A percentile compares a stretch with the other conserved stretches of the same genome.
Conservation (phyloP, 2,797 vertebrate species). For the Pangasius krempfi region DNA sequence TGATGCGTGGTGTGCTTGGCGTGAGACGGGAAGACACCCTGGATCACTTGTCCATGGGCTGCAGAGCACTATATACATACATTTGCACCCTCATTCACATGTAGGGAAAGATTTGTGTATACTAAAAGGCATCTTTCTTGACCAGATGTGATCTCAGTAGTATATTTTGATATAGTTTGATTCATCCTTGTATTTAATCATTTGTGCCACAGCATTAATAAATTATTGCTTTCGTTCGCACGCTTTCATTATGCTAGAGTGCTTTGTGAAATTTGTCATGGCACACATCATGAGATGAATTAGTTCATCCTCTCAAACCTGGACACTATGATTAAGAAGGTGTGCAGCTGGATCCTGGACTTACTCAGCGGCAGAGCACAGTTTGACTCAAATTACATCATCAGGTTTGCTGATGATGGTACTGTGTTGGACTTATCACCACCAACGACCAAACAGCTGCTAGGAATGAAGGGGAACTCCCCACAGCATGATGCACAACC, state of each 20-base stretch:
- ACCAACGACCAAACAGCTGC: conserved; percentile 14
- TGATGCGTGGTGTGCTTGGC: neutral
- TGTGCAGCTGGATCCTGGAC: neutral
- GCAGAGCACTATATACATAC: neutral
- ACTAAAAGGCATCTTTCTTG: neutral
- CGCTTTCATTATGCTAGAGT: neutral
- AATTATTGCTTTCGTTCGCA: neutral
- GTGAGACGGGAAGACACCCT: neutral
- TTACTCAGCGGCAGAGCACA: conserved; percentile 1
- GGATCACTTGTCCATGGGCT: neutral
- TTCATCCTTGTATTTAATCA: neutral
- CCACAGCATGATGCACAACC: neutral
- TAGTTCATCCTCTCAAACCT: neutral
- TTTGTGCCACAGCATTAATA: neutral
- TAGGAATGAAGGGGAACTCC: neutral
- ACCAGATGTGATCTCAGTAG: neutral
- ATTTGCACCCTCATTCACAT: neutral
- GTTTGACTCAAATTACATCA: conserved; percentile 30
- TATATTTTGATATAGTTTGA: neutral
- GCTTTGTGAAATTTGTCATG: neutral
- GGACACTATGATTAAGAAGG: conserved; percentile 1
- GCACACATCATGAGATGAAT: neutral
- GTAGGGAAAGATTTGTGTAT: neutral
- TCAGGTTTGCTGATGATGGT: neutral
- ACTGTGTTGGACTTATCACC: neutral